phyloP scores from a whole-genome alignment of 2,113 vertebrate genomes.

The Callocephalon fimbriatum region DNA sequence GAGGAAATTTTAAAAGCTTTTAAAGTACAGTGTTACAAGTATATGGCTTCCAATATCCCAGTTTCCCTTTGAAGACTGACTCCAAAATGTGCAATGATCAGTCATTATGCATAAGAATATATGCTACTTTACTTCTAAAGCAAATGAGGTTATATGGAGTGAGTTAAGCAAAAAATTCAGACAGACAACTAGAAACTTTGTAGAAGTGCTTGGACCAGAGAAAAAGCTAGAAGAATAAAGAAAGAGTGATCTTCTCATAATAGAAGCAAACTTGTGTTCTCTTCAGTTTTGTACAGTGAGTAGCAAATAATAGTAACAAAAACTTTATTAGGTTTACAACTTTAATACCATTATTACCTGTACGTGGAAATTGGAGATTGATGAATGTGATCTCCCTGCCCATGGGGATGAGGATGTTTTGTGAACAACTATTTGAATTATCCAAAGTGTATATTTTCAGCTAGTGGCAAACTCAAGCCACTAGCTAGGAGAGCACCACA shows the following conservation, averaged over 20 bases:
- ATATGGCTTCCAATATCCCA: neutral
- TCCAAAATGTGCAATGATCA: neutral
- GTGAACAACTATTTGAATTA: neutral
- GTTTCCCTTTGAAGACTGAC: neutral
- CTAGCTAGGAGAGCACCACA: neutral
- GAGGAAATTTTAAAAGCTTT: conserved; percentile 3
- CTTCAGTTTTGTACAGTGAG: neutral
- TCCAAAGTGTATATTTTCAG: neutral
- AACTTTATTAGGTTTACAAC: neutral
- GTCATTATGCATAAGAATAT: neutral
- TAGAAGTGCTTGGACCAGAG: neutral
- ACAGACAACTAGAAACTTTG: neutral
- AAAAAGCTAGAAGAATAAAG: neutral
- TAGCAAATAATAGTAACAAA: neutral
- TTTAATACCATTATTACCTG: neutral
- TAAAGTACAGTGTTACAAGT: neutral
- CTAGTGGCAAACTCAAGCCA: neutral
- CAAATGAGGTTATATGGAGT: neutral
- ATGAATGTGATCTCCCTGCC: neutral
- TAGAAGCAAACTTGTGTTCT: neutral
- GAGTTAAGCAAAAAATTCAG: neutral
- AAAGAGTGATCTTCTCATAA: neutral
- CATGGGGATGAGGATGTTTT: neutral
- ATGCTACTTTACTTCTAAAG: neutral
- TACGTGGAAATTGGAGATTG: neutral